These are phyloP conservation scores for Clarias platycephalus DNA, from an alignment of 2,797 vertebrate genomes.

Conservation along the genomic window DNA sequence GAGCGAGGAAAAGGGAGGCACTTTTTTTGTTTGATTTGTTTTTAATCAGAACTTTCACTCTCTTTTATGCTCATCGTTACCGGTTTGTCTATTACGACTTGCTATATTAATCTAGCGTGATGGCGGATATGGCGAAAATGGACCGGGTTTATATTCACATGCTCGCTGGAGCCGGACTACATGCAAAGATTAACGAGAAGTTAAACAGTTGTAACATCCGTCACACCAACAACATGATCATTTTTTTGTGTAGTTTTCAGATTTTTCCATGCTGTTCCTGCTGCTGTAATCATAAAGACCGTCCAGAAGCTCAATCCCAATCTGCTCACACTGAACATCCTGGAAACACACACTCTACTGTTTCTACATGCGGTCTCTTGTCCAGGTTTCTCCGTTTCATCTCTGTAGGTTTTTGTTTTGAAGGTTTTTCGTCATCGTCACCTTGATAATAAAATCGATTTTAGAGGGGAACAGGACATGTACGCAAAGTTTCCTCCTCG, in stretches of 20 bases:
- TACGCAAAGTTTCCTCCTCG: not conserved
- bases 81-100: not conserved
- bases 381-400: not conserved
- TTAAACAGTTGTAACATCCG: not conserved
- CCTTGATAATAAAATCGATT: not conserved
- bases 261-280: not conserved
- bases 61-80: not conserved
- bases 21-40: not conserved
- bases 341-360: not conserved
- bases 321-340: not conserved
- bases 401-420: not conserved
- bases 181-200: not conserved
- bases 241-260: not conserved
- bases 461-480: not conserved
- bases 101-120: not conserved
- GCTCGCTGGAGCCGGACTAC: not conserved
- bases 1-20: constrained; percentile 20
- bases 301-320: not conserved
- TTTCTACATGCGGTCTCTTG: not conserved
- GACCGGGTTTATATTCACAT: not conserved
- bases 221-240: not conserved
- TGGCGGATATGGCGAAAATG: not conserved
- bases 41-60: not conserved
- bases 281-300: not conserved
- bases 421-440: not conserved